phyloP scores from a whole-genome alignment of 2,888 invertebrate genomes.

The Heliconius charithonia region DNA sequence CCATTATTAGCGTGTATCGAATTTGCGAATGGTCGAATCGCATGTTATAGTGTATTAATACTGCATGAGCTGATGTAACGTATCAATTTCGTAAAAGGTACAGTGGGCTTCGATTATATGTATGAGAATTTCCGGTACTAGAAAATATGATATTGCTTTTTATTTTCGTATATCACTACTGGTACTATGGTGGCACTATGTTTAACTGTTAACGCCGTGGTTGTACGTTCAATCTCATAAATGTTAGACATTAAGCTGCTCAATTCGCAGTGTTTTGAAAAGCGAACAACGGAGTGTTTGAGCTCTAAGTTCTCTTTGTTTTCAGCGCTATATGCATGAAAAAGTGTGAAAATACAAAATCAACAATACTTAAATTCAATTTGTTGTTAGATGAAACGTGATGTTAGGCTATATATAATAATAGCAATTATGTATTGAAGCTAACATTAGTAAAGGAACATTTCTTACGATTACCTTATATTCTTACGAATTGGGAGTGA shows the following conservation, averaged over 20 bases:
- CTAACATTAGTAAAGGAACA: no score
- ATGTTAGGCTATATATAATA: neutral
- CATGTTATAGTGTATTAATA: conserved; percentile 50
- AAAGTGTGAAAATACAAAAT: neutral
- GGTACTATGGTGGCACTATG: neutral
- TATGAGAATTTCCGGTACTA: neutral
- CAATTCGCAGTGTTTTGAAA: no score
- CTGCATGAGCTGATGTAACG: conserved; percentile 43
- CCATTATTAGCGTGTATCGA: conserved; percentile 46
- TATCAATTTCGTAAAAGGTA: conserved; percentile 47
- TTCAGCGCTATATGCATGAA: neutral
- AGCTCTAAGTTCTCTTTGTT: no score
- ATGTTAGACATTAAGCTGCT: neutral
- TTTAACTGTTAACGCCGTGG: neutral
- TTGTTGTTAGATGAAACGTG: neutral
- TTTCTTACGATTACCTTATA: no score
- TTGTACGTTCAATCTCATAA: neutral
- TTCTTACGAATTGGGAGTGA: no score
- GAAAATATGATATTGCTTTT: conserved; percentile 1
- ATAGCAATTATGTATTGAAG: neutral
- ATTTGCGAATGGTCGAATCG: conserved; percentile 52
- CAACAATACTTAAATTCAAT: neutral
- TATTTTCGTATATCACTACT: neutral
- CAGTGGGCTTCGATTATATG: conserved; percentile 2
- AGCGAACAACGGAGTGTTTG: no score